Base-by-base conservation (phyloP, 2,113 vertebrate species). In the Periophthalmus modestus region DNA sequence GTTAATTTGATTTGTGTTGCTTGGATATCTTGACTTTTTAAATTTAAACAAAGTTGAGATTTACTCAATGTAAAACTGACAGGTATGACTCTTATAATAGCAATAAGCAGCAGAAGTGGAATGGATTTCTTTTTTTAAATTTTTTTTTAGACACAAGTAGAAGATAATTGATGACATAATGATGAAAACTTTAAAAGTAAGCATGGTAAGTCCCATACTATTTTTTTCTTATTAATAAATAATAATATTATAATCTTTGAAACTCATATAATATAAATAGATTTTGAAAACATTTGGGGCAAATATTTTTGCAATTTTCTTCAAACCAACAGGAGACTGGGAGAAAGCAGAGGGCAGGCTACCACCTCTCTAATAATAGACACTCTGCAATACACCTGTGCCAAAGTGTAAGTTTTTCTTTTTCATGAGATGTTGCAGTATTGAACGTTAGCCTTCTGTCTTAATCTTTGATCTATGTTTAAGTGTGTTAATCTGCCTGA, bases 321-420 rank as follows among this genome's bases (percentile, higher is more conserved):
- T 77, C 66, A 69, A 76, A 79, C 71, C 66, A 74, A 59, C 89
- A 98, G 97, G 95, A 97, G 90, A 93, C 94, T 73, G 94, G 95
- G 87, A 93, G 93, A 73, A 94, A 96, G 83, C 94, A 92, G 83
- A 95, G 94, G 95, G 93, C 91, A 59, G 95, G 96, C 1, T 94
- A 94, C 76, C 95, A 94, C 87, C 95, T 93, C 0, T 95, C 97
- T 18, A 95, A 96, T 74, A 95, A 96, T 75, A 95, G 96, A 87
- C 95, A 95, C 79, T 21, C 19, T 9, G 52, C 6, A 9, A 96
- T 96, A 87, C 92, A 59, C 13, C 92, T 95, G 55, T 95, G 93
- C 4, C 95, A 93, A 72, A 93, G 96, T 92, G 96, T 98, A 78
- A 92, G 75, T 28, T 15, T 46, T 10, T 65, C 19, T 68, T 28